Evolutionary conservation across 1,140 invertebrate species (phyloP).

Genomic region (Cherax quadricarinatus): DNA sequence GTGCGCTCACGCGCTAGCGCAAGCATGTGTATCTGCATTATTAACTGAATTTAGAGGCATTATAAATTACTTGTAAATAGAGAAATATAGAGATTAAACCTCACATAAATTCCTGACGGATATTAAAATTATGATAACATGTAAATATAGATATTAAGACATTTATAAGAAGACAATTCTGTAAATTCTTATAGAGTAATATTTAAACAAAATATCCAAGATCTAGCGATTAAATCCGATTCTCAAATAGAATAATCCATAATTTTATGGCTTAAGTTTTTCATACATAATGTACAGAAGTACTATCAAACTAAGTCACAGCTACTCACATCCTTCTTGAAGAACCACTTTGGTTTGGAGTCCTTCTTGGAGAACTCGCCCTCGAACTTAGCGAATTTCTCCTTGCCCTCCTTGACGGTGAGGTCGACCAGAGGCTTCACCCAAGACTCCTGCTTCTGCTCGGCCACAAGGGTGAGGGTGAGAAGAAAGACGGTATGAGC

Average conservation of each 20-base stretch:
- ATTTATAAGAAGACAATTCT: not conserved
- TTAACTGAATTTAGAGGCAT: not conserved
- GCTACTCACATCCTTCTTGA: slow-evolving; percentile 91
- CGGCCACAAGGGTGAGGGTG: not conserved
- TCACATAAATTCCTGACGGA: no score
- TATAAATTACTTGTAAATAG: not conserved
- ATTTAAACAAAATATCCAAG: no score
- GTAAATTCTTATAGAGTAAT: no score
- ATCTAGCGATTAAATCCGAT: no score
- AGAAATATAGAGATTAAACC: no score
- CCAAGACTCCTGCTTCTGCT: slow-evolving; percentile 96
- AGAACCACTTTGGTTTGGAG: slow-evolving; percentile 94
- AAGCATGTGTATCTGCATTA: not conserved
- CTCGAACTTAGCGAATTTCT: slow-evolving; percentile 94
- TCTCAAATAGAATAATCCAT: no score
- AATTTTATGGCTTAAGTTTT: no score
- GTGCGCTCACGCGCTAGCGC: not conserved
- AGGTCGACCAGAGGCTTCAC: slow-evolving; percentile 95
- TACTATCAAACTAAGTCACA: not conserved
- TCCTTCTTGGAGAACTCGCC: slow-evolving; percentile 93
- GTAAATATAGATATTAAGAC: not conserved
- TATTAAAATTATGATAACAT: not conserved
- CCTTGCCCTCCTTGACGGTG: slow-evolving; percentile 97
- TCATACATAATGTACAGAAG: no score
- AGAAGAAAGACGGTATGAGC: not conserved